phyloP scores from a whole-genome alignment of 2,888 invertebrate genomes.

The Sussaba pulchella region DNA sequence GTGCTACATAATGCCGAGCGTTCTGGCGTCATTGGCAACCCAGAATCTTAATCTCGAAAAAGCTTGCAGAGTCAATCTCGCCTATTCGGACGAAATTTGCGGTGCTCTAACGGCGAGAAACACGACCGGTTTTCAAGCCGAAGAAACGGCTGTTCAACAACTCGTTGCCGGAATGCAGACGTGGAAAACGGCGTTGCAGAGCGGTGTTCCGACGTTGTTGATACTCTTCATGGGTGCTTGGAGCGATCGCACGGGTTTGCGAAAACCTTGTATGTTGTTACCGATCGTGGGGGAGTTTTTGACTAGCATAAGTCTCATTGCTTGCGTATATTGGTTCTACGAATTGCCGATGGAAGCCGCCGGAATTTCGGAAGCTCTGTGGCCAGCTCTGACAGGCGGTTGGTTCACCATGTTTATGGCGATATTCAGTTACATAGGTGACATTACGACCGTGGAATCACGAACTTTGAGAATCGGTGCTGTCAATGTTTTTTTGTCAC shows the following conservation, averaged over 20 bases:
- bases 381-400: conserved; percentile 93
- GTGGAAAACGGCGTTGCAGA: conserved; percentile 94
- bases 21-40: conserved; percentile 90
- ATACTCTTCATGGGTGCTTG: conserved; percentile 93
- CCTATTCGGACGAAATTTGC: conserved; percentile 90
- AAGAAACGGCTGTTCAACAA: conserved; percentile 87
- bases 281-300: conserved; percentile 93
- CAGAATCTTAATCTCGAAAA: conserved; percentile 95
- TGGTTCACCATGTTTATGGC: conserved; percentile 97
- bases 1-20: conserved; percentile 89
- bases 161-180: conserved; percentile 91
- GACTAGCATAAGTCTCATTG: conserved; percentile 91
- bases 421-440: conserved; percentile 95
- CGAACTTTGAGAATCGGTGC: conserved; percentile 94
- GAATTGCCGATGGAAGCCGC: conserved; percentile 93
- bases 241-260: conserved; percentile 86
- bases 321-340: conserved; percentile 92
- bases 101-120: conserved; percentile 91
- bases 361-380: conserved; percentile 92
- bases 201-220: conserved; percentile 91
- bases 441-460: conserved; percentile 93
- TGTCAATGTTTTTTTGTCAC: conserved; percentile 94
- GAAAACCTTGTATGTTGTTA: conserved; percentile 93
- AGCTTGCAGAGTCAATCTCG: conserved; percentile 93
- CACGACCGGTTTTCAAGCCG: conserved; percentile 87